phyloP scores from a whole-genome alignment of 2,113 vertebrate species.

The Oncorhynchus clarkii region DNA sequence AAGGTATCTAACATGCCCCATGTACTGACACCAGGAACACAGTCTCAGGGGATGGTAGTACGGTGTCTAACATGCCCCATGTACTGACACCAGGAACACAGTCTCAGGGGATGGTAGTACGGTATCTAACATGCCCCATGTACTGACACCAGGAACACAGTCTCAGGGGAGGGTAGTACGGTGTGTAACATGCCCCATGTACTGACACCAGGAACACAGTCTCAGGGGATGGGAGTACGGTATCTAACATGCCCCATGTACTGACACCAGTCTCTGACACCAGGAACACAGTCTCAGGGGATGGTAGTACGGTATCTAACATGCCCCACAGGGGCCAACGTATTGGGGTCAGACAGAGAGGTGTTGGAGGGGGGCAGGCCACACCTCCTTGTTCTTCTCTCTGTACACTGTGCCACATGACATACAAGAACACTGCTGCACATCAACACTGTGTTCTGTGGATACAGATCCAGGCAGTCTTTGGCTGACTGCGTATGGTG shows the following conservation, averaged over 20 bases:
- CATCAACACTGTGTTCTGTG: constrained; percentile 1
- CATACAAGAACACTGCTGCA: constrained; percentile 19
- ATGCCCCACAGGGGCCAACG: constrained; percentile 66
- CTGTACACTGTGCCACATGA: constrained; percentile 25
- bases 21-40: constrained; percentile 46
- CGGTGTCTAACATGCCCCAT: constrained; percentile 52
- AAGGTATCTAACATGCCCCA: neutral
- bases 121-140: constrained; percentile 34
- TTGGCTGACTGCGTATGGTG: neutral
- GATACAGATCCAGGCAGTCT: neutral
- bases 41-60: constrained; percentile 55
- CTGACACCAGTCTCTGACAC: constrained; percentile 28
- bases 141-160: constrained; percentile 57
- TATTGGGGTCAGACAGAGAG: constrained; percentile 1
- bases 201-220: constrained; percentile 60
- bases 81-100: constrained; percentile 44
- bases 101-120: constrained; percentile 34
- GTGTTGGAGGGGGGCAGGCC: constrained; percentile 30
- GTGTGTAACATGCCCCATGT: constrained; percentile 52
- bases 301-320: constrained; percentile 22
- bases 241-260: constrained; percentile 47
- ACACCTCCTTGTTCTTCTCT: constrained; percentile 31
- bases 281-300: constrained; percentile 58
- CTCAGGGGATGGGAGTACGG: constrained; percentile 43
- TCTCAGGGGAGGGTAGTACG: constrained; percentile 46